These are phyloP conservation scores for Hipposideros larvatus DNA, from an alignment of 2,797 vertebrate species.

Conservation along the genomic window DNA sequence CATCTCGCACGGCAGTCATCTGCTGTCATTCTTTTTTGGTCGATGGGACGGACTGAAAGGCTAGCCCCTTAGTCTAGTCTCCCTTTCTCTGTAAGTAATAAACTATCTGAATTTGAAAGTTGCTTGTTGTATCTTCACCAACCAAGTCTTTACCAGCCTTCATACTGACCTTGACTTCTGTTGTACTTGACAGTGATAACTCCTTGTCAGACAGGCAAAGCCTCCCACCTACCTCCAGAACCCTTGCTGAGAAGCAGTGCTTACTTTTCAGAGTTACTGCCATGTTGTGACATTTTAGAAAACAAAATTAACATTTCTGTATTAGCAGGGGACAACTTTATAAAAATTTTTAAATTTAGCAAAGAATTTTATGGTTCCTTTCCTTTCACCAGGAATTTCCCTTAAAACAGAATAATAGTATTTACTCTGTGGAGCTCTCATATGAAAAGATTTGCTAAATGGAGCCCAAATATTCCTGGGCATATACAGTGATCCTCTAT, in stretches of 20 bases:
- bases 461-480: background rate
- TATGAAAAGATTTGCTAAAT: background rate
- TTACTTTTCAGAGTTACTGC: background rate
- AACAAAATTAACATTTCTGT: background rate
- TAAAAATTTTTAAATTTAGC: background rate
- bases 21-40: accelerated
- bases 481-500: background rate
- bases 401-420: background rate
- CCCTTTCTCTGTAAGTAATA: background rate
- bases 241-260: background rate
- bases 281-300: background rate
- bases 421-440: background rate
- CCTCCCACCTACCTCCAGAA: background rate
- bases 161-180: background rate
- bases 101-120: background rate
- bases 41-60: accelerated
- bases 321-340: background rate
- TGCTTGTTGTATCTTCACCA: accelerated
- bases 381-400: background rate
- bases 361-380: background rate
- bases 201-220: background rate
- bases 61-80: background rate
- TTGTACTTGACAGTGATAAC: background rate
- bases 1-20: accelerated
- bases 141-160: background rate